Percentiles rank a stretch among this genome's conserved stretches.
Evolutionary conservation across 2,888 invertebrate genomes (phyloP).

Genomic region (Lepidochitona cinerea): DNA sequence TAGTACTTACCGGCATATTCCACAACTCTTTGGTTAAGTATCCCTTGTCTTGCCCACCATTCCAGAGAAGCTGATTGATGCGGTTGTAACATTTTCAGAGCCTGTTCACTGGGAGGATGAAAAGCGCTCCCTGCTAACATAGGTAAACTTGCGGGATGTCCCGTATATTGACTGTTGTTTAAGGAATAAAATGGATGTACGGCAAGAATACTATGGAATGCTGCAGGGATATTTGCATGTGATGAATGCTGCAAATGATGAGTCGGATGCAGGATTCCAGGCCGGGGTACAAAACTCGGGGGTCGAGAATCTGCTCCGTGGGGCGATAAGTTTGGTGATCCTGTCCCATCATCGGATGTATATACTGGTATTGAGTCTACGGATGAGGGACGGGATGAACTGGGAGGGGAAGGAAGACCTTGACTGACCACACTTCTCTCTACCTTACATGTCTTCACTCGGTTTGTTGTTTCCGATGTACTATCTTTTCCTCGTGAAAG

Average conservation of each 20-base stretch:
- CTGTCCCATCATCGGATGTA: neutral
- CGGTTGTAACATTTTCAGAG: slow-evolving; percentile 58
- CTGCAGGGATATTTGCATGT: neutral
- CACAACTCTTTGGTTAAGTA: slow-evolving; percentile 85
- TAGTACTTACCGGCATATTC: slow-evolving; percentile 57
- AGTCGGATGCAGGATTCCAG: slow-evolving; percentile 49
- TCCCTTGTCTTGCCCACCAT: slow-evolving; percentile 91
- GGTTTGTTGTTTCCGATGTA: neutral
- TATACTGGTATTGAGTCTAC: slow-evolving; percentile 37
- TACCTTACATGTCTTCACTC: neutral
- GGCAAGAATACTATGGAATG: neutral
- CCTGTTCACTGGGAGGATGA: slow-evolving; percentile 61
- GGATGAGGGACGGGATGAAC: slow-evolving; percentile 44
- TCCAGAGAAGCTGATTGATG: slow-evolving; percentile 75
- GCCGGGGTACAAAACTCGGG: slow-evolving; percentile 46
- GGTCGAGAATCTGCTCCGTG: slow-evolving; percentile 19
- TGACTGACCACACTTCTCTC: neutral
- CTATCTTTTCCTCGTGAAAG: slow-evolving; percentile 76
- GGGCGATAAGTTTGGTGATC: slow-evolving; percentile 39
- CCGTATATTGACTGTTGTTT: neutral
- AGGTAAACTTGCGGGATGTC: slow-evolving; percentile 22
- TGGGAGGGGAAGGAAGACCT: neutral
- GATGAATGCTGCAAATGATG: slow-evolving; percentile 24
- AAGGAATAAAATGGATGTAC: neutral
- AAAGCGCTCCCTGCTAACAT: slow-evolving; percentile 59